Conservation (phyloP, 1,140 invertebrate genomes). For the Doryteuthis pealeii region DNA sequence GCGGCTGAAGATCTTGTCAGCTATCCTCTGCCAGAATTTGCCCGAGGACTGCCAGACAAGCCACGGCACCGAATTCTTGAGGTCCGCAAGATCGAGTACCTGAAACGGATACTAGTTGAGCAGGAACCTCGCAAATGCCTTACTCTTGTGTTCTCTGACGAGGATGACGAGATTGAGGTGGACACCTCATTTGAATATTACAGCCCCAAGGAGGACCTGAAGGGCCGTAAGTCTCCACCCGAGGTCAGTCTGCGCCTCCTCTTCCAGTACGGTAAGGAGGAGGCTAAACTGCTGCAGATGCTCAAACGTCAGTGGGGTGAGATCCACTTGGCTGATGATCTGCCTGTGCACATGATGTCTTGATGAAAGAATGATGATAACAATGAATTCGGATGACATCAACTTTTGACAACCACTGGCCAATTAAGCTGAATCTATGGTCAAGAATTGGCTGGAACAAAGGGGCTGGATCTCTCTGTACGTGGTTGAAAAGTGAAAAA, state of each 20-base stretch:
- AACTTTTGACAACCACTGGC: too few species aligned
- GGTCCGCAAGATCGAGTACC: constrained; percentile 43
- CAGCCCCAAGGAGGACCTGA: constrained; percentile 27
- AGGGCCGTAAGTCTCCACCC: constrained; percentile 33
- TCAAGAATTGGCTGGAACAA: too few species aligned
- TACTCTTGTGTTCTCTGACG: constrained; percentile 51
- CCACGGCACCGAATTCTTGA: constrained; percentile 47
- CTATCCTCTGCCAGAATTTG: constrained; percentile 58
- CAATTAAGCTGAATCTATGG: too few species aligned
- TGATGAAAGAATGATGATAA: not conserved
- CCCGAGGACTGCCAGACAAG: constrained; percentile 45
- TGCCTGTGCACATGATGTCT: constrained; percentile 28
- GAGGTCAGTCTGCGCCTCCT: constrained; percentile 41
- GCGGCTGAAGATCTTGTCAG: constrained; percentile 51
- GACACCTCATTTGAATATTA: constrained; percentile 50
- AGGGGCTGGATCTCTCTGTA: too few species aligned
- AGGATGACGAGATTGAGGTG: constrained; percentile 49
- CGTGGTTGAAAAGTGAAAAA: too few species aligned
- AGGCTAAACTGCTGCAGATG: constrained; percentile 47
- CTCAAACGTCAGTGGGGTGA: constrained; percentile 51
- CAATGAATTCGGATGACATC: too few species aligned
- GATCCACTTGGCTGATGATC: constrained; percentile 22
- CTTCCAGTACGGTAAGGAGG: constrained; percentile 46
- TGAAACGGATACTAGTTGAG: constrained; percentile 43
- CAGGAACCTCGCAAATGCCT: constrained; percentile 34